Conservation (phyloP, 2,113 vertebrate genomes). For the Panurus biarmicus region DNA sequence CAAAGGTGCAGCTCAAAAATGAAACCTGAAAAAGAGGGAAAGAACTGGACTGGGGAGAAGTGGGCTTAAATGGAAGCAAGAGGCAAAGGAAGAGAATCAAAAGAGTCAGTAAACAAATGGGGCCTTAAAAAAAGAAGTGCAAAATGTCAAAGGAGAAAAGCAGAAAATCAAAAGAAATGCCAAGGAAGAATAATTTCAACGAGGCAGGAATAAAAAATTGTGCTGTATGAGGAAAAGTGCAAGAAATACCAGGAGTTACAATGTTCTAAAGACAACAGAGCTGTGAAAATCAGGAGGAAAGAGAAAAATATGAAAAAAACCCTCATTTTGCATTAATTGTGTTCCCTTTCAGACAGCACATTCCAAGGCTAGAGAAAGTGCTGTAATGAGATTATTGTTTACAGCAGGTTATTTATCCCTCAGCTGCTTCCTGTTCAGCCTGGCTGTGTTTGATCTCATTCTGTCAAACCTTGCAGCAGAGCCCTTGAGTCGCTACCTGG, state of each 20-base stretch:
- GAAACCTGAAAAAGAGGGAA: not conserved
- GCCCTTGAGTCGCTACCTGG: not conserved
- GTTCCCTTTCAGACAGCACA: not conserved
- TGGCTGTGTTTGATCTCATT: not conserved
- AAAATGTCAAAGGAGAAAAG: not conserved
- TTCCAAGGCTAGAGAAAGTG: not conserved
- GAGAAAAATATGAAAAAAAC: not conserved
- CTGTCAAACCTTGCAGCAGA: not conserved
- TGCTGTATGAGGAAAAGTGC: not conserved
- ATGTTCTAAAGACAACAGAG: not conserved
- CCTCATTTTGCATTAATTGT: not conserved
- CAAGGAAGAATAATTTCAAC: not conserved
- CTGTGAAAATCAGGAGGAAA: not conserved
- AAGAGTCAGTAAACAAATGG: not conserved
- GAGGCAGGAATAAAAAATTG: not conserved
- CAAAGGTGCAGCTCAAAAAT: not conserved
- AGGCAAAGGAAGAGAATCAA: not conserved
- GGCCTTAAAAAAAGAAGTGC: not conserved
- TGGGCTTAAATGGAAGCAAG: not conserved
- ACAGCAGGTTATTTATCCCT: slow-evolving; percentile 12
- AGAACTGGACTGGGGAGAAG: not conserved
- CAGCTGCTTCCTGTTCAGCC: not conserved
- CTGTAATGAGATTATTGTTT: slow-evolving; percentile 19
- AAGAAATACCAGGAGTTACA: not conserved
- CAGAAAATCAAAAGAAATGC: not conserved